A percentile compares a stretch with the other conserved stretches of the same genome.
Conservation (phyloP, 2,888 invertebrate species). For the Diaphora mendica region DNA sequence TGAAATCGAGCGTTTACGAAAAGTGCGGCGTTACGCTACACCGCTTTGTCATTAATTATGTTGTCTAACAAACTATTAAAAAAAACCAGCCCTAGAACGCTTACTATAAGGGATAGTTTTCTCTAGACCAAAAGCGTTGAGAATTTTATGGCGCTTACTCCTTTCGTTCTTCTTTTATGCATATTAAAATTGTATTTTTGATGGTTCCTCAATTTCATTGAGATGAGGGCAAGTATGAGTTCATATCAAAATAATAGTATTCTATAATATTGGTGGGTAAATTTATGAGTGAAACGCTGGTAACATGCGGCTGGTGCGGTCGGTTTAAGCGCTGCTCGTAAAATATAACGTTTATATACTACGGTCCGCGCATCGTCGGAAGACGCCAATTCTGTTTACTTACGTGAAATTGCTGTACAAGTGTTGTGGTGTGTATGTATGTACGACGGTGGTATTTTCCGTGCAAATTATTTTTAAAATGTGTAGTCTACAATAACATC, state of each 20-base stretch:
- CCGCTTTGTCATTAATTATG: too few species aligned
- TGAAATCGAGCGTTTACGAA: too few species aligned
- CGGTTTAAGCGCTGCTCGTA: slow-evolving; percentile 59
- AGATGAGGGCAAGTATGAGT: neutral
- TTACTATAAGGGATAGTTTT: too few species aligned
- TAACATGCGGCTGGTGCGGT: slow-evolving; percentile 42
- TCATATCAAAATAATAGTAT: slow-evolving; percentile 3
- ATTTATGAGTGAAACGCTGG: slow-evolving; percentile 16
- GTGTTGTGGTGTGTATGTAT: neutral
- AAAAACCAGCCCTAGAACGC: too few species aligned
- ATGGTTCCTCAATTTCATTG: neutral
- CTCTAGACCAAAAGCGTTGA: too few species aligned
- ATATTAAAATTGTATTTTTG: too few species aligned
- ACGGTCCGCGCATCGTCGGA: slow-evolving; percentile 15
- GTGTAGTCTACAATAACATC: neutral
- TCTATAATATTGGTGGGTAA: slow-evolving; percentile 4
- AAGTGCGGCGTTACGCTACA: too few species aligned
- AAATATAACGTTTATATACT: slow-evolving; percentile 65
- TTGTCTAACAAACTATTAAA: too few species aligned
- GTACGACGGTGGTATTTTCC: slow-evolving; percentile 3
- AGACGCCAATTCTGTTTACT: slow-evolving; percentile 37
- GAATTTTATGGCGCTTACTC: too few species aligned
- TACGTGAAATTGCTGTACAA: slow-evolving; percentile 30
- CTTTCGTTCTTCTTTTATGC: too few species aligned
- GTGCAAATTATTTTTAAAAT: slow-evolving; percentile 1